Percentiles rank a stretch among this genome's conserved stretches.
These are phyloP conservation scores for Microcebus lehilahytsara DNA, from an alignment of 2,113 vertebrate genomes.

Conservation along the genomic window DNA sequence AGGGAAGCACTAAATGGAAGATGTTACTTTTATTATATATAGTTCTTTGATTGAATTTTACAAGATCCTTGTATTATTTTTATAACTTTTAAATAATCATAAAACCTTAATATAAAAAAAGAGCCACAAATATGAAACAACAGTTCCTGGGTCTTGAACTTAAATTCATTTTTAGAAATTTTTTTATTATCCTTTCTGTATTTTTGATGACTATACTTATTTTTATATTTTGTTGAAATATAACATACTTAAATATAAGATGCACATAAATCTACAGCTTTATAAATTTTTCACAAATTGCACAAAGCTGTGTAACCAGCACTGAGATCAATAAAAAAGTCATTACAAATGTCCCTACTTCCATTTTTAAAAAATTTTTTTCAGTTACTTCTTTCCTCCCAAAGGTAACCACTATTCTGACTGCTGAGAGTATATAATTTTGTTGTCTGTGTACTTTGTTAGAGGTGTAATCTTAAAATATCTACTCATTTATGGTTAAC, in stretches of 20 bases:
- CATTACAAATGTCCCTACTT: accelerated
- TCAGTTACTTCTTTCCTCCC: neutral
- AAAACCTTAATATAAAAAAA: neutral
- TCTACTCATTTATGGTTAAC: neutral
- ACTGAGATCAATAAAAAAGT: neutral
- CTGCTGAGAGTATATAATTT: neutral
- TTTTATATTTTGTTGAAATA: neutral
- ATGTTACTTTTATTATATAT: neutral
- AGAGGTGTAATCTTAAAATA: neutral
- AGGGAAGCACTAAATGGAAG: neutral
- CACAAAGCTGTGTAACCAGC: neutral
- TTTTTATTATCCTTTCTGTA: neutral
- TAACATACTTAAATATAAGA: neutral
- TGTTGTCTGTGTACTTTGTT: neutral
- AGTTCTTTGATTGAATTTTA: neutral
- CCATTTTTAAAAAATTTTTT: neutral
- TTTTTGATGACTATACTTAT: neutral
- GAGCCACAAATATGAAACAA: neutral
- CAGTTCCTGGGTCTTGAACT: neutral
- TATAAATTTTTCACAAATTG: neutral
- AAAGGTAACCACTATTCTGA: neutral
- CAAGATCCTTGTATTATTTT: neutral
- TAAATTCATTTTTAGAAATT: neutral
- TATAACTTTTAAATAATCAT: neutral
- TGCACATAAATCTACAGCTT: neutral